Base-by-base conservation (phyloP, 1,140 invertebrate genomes). In the Probaryconus sp. region DNA sequence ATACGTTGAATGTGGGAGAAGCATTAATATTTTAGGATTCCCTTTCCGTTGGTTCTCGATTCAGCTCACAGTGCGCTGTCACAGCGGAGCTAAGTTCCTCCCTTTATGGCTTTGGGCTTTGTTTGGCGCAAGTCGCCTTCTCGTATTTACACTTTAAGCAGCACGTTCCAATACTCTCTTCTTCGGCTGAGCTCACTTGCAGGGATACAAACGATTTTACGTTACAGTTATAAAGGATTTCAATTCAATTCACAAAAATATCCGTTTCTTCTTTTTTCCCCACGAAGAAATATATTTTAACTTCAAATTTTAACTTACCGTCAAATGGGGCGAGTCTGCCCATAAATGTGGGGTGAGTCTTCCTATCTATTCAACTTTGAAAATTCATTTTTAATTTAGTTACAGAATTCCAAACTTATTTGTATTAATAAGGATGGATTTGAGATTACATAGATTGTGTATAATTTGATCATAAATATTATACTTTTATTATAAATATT, bases 21-120 rank as follows among this genome's bases (percentile, higher is more conserved):
- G 72, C 79, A 77, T 83, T 83, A 82, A 83, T 83, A 83, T 83
- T 83, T 83, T 79, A 83, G 71, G 73, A 79, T 82, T 79, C 65
- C 71, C 73, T 69, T 75, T 67, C 55, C 65, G 74, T 55, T 35
- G 72, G 50, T 47, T 70, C 75, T 60, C 76, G 73, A 82, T 82
- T 82, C 69, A 77, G 74, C 76, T 76, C 64, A 53, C 48, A 69
- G 58, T 45, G 56, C 56, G 56, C 56, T 78, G 43, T 71, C 67
- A 60, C 61, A 45, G 35, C 56, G 56, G 56, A 74, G 61, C 43
- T 64, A 60, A 40, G 70, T 78, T 58, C 65, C 67, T 70, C 38
- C 64, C 67, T 78, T 79, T 79, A 81, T 76, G 43, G 70, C 70
- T 75, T 70, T 72, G 72, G 72, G 70, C 79, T 81, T 81, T 81